Percentiles rank a stretch among this genome's conserved stretches.
These are phyloP conservation scores for Hermatobates lingyangjiaoensis DNA, from an alignment of 1,140 invertebrate genomes.

Conservation along the genomic window DNA sequence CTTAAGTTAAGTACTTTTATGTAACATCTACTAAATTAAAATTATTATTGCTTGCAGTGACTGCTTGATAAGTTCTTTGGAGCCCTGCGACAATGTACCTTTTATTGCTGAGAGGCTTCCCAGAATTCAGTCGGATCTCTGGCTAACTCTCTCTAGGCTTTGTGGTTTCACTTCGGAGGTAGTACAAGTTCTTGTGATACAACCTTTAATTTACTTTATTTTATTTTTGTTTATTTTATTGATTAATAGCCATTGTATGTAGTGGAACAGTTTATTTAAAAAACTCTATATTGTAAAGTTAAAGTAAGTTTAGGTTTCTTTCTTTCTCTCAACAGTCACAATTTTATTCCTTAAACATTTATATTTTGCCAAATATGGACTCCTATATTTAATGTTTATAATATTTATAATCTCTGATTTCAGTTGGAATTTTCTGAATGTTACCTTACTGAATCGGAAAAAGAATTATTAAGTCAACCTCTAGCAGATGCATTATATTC, in stretches of 20 bases:
- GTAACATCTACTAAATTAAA: too few relatives aligned
- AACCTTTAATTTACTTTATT: background rate
- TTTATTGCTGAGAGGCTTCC: constrained; percentile 27
- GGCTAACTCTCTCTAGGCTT: constrained; percentile 27
- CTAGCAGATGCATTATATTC: constrained; percentile 4
- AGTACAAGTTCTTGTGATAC: background rate
- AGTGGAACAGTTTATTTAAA: too few relatives aligned
- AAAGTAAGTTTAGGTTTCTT: background rate
- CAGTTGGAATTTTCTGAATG: constrained; percentile 12
- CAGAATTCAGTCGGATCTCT: constrained; percentile 26
- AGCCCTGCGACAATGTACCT: constrained; percentile 24
- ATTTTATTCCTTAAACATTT: too few relatives aligned
- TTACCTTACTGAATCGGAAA: constrained; percentile 12
- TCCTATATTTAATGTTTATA: background rate
- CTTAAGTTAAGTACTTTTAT: too few relatives aligned
- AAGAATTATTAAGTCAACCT: constrained; percentile 8
- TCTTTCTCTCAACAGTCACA: background rate
- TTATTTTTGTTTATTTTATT: background rate
- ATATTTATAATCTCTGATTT: background rate
- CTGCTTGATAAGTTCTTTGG: constrained; percentile 24
- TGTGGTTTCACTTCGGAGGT: constrained; percentile 29
- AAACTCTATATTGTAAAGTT: background rate
- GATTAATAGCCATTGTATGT: too few relatives aligned
- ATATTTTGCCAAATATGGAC: too few relatives aligned
- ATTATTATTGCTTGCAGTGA: too few relatives aligned